phyloP scores from a whole-genome alignment of 2,113 vertebrate genomes.

The Indicator indicator region DNA sequence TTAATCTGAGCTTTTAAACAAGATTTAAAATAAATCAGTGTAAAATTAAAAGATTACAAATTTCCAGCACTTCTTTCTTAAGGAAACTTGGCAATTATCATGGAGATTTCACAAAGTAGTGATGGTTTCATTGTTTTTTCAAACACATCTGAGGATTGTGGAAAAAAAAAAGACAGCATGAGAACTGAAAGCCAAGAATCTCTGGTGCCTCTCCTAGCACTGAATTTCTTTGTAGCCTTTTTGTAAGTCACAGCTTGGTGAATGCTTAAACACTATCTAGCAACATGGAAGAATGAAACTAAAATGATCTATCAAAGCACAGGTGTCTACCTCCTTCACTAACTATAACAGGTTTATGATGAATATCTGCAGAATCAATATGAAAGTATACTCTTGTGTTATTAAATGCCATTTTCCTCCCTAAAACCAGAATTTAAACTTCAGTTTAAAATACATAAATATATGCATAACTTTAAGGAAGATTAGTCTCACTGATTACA shows the following conservation, averaged over 20 bases:
- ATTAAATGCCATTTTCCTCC: constrained; percentile 19
- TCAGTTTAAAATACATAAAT: neutral
- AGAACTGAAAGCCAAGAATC: neutral
- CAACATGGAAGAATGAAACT: neutral
- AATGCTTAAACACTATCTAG: neutral
- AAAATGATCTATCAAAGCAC: neutral
- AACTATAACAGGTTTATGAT: constrained; percentile 1
- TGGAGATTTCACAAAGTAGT: neutral
- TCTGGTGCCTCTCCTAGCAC: neutral
- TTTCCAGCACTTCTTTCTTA: neutral
- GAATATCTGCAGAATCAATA: constrained; percentile 27
- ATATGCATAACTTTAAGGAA: neutral
- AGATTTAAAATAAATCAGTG: neutral
- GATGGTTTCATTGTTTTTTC: neutral
- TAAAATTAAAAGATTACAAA: neutral
- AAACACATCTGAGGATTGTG: neutral
- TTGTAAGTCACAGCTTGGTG: neutral
- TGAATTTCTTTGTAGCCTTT: neutral
- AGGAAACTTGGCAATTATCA: neutral
- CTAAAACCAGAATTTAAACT: constrained; percentile 24
- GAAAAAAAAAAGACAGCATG: neutral
- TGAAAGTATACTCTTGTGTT: neutral
- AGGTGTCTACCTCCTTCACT: neutral
- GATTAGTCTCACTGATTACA: neutral
- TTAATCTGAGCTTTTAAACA: neutral